Conservation (phyloP, 2,113 vertebrate genomes). For the Gopherus flavomarginatus region DNA sequence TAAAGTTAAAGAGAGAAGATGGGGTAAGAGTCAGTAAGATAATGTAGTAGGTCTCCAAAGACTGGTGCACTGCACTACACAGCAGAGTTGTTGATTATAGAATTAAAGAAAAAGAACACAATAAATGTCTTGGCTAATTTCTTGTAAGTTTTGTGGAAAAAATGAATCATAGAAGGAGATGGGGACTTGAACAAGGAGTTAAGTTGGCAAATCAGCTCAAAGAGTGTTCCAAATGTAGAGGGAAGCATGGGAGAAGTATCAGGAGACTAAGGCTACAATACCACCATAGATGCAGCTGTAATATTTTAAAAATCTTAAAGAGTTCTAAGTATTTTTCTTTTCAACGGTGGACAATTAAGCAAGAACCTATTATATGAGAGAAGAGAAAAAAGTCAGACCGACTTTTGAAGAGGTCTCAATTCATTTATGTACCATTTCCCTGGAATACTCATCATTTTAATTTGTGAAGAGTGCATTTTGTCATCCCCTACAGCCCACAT, state of each 20-base stretch:
- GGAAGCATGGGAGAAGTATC: background rate
- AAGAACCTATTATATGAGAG: slow-evolving; percentile 19
- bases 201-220: background rate
- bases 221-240: background rate
- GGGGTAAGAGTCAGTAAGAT: background rate
- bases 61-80: background rate
- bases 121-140: background rate
- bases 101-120: background rate
- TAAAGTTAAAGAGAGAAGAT: background rate
- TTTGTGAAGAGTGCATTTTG: background rate
- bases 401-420: slow-evolving; percentile 11
- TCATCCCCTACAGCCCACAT: background rate
- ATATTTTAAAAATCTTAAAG: background rate
- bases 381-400: slow-evolving; percentile 10
- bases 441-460: background rate
- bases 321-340: background rate
- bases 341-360: background rate
- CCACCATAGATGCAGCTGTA: background rate
- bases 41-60: background rate
- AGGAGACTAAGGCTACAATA: too few relatives aligned
- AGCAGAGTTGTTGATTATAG: background rate
- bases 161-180: background rate
- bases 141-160: background rate
- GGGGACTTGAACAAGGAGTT: background rate
- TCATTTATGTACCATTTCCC: background rate